A percentile compares a stretch with the other conserved stretches of the same genome.
Conservation (phyloP, 2,797 vertebrate genomes). For the Meda fulgida region DNA sequence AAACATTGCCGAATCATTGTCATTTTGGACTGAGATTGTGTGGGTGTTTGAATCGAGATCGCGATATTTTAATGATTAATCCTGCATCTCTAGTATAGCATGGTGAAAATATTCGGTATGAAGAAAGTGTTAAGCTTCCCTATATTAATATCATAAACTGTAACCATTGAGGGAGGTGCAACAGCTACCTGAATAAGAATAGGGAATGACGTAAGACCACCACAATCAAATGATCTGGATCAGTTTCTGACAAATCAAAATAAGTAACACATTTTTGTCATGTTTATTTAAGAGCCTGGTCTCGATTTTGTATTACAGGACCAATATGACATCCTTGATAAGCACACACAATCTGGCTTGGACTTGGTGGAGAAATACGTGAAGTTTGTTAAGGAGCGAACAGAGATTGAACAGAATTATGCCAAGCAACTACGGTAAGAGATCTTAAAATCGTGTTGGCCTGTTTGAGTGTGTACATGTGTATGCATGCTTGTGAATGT, state of each 20-base stretch:
- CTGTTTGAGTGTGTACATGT: constrained; percentile 24
- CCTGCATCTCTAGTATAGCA: neutral
- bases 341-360: constrained; percentile 90
- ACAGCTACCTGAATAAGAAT: neutral
- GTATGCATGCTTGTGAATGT: constrained; percentile 17
- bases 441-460: constrained; percentile 16
- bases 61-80: neutral
- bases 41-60: too few species aligned
- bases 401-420: constrained; percentile 88
- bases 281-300: constrained; percentile 28
- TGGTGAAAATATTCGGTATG: neutral
- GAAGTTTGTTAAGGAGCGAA: constrained; percentile 92
- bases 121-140: neutral
- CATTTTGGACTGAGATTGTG: too few species aligned
- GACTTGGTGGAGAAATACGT: constrained; percentile 91
- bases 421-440: constrained; percentile 89
- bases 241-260: neutral
- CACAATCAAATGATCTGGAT: neutral
- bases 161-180: neutral
- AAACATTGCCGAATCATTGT: too few species aligned
- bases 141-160: neutral
- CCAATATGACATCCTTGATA: constrained; percentile 89
- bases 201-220: neutral
- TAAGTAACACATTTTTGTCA: neutral
- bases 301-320: constrained; percentile 78